Conservation (phyloP, 2,888 invertebrate genomes). For the Lasioglossum figueresi region DNA sequence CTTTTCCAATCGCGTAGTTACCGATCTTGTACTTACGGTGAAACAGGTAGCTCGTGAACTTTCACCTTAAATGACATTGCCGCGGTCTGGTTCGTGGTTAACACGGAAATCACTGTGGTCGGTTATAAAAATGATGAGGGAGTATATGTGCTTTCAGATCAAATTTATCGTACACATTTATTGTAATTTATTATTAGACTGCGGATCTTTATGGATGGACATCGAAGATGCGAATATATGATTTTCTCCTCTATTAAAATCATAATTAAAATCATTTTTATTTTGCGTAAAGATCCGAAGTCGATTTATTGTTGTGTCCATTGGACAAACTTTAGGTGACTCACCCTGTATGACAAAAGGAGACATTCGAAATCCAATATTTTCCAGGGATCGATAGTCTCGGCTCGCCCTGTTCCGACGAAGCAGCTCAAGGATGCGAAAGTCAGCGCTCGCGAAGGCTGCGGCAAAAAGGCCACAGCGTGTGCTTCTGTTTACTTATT, state of each 20-base stretch:
- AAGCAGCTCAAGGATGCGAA: neutral
- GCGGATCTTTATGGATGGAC: too few relatives aligned
- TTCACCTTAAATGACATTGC: neutral
- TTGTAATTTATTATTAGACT: neutral
- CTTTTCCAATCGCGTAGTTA: conserved; percentile 1
- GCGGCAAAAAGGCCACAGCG: neutral
- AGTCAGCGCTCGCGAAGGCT: neutral
- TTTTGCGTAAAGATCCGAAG: too few relatives aligned
- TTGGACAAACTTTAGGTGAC: too few relatives aligned
- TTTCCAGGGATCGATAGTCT: neutral
- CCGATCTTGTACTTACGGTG: neutral
- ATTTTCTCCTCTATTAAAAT: too few relatives aligned
- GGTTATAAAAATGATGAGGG: too few relatives aligned
- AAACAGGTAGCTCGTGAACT: neutral
- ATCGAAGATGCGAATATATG: too few relatives aligned
- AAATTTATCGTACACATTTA: neutral
- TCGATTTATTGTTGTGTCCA: too few relatives aligned
- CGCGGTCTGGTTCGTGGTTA: neutral
- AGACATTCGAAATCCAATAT: neutral
- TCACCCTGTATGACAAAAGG: neutral
- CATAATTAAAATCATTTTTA: too few relatives aligned
- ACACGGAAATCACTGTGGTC: neutral
- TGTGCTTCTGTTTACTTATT: neutral
- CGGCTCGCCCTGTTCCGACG: neutral
- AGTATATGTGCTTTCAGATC: too few relatives aligned